Percentiles rank a stretch among this genome's conserved stretches.
Evolutionary conservation across 2,113 vertebrate species (phyloP).

Genomic region (Piprites chloris): DNA sequence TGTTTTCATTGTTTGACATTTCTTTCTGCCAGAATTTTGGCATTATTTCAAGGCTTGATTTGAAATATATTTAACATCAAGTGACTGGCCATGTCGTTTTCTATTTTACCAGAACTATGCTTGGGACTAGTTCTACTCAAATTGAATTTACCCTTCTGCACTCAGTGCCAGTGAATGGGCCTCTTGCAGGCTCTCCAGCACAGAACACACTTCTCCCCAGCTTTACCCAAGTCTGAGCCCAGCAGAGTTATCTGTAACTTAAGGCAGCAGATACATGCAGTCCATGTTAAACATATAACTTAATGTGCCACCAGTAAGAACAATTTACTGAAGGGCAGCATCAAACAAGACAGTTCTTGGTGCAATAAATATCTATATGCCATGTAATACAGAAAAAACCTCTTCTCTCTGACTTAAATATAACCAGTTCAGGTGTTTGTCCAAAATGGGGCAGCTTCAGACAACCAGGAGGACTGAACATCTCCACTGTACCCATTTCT

Average conservation of each 20-base stretch:
- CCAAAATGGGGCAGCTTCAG: not conserved
- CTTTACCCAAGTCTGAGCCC: not conserved
- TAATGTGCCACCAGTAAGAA: not conserved
- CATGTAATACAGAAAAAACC: not conserved
- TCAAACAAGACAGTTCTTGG: not conserved
- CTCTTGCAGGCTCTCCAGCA: not conserved
- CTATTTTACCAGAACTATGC: slow-evolving; percentile 44
- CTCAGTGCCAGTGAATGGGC: not conserved
- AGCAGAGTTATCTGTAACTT: not conserved
- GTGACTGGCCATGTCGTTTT: slow-evolving; percentile 18
- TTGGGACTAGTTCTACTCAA: slow-evolving; percentile 32
- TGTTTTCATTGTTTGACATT: slow-evolving; percentile 49
- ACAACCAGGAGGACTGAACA: not conserved
- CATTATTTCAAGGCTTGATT: slow-evolving; percentile 34
- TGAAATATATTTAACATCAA: slow-evolving; percentile 54
- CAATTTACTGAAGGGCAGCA: not conserved
- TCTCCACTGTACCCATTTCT: not conserved
- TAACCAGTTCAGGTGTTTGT: not conserved
- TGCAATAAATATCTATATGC: not conserved
- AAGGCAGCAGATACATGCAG: not conserved
- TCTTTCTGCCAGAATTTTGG: slow-evolving; percentile 51
- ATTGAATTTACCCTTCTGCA: slow-evolving; percentile 2
- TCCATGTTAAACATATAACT: not conserved
- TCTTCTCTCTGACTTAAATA: not conserved
- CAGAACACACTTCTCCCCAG: not conserved